A percentile compares a stretch with the other conserved stretches of the same genome.
Evolutionary conservation across 2,888 invertebrate genomes (phyloP).

Genomic region (Lamellibrachia satsuma): DNA sequence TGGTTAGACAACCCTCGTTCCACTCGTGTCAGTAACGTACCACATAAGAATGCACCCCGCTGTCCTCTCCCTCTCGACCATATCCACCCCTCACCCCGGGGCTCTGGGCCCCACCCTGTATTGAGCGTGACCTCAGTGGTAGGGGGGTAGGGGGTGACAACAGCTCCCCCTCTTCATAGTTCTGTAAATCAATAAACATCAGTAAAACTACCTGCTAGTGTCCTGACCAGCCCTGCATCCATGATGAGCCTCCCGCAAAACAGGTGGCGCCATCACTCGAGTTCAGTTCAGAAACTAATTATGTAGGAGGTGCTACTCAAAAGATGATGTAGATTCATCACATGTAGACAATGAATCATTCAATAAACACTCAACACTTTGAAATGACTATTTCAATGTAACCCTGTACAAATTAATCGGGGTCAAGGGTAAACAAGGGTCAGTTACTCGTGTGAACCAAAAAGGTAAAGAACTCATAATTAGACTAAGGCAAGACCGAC

Average conservation of each 20-base stretch:
- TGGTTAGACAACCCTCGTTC: background rate
- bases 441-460: too few relatives aligned
- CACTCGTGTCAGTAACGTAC: background rate
- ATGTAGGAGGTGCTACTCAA: too few relatives aligned
- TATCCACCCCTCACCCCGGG: background rate
- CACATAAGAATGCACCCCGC: background rate
- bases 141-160: slow-evolving; percentile 46
- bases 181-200: slow-evolving; percentile 22
- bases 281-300: too few relatives aligned
- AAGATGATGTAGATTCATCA: too few relatives aligned
- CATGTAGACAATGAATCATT: too few relatives aligned
- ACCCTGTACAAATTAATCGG: too few relatives aligned
- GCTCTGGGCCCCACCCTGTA: background rate
- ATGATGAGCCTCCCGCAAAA: too few relatives aligned
- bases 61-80: background rate
- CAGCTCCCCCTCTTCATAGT: slow-evolving; percentile 46
- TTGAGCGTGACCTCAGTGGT: background rate
- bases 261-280: too few relatives aligned
- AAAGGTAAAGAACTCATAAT: too few relatives aligned
- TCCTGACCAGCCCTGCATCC: background rate
- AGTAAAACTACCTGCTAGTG: background rate
- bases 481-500: background rate
- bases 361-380: too few relatives aligned
- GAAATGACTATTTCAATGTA: too few relatives aligned
- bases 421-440: too few relatives aligned